Percentiles rank a stretch among this genome's conserved stretches.
These are phyloP conservation scores for Rotaria socialis DNA, from an alignment of 2,888 invertebrate genomes.

Conservation along the genomic window DNA sequence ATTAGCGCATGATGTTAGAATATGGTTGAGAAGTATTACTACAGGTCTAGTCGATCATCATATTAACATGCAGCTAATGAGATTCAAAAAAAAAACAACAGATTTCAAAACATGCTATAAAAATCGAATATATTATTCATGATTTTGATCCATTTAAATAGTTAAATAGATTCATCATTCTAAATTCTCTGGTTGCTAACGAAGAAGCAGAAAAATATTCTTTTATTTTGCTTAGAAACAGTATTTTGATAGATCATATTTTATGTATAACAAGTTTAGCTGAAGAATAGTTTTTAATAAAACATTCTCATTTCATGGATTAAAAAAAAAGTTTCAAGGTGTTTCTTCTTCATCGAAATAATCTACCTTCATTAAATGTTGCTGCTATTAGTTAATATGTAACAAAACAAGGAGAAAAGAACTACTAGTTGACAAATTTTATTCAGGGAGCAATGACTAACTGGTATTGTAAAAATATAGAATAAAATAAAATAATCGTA, in stretches of 20 bases:
- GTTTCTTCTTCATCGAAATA: neutral
- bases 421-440: neutral
- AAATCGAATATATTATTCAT: neutral
- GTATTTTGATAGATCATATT: neutral
- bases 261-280: neutral
- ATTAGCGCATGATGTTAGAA: neutral
- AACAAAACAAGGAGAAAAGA: neutral
- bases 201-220: too few species aligned
- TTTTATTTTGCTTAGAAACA: neutral
- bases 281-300: neutral
- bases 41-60: neutral
- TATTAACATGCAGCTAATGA: neutral
- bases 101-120: neutral
- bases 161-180: too few species aligned
- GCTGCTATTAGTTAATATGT: neutral
- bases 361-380: neutral
- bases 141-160: too few species aligned
- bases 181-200: too few species aligned
- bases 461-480: neutral
- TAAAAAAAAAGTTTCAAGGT: neutral
- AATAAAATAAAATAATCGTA: neutral
- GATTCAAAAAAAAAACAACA: neutral
- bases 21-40: neutral
- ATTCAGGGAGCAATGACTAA: neutral
- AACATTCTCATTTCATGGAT: neutral